Conservation (phyloP, 1,140 invertebrate species). For the Drosophila pandora region DNA sequence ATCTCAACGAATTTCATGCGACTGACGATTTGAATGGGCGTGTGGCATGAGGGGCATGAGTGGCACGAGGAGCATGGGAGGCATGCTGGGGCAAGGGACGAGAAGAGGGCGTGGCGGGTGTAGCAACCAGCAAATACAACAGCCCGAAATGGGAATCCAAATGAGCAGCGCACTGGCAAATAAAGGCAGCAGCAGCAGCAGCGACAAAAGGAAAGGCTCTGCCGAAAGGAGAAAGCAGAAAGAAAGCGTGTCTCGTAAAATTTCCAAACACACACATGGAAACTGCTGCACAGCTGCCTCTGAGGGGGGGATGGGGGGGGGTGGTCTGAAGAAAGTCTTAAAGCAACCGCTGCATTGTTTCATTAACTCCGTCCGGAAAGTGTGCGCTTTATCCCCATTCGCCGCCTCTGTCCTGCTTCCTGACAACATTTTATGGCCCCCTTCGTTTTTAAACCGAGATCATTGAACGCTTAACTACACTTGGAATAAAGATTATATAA, state of each 20-base stretch:
- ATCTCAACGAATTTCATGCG: conserved; percentile 74
- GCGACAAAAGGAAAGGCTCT: conserved; percentile 35
- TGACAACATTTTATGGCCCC: conserved; percentile 61
- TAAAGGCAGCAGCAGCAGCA: conserved; percentile 33
- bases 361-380: conserved; percentile 65
- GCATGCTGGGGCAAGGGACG: not conserved
- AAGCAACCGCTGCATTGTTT: conserved; percentile 70
- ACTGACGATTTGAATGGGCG: conserved; percentile 36
- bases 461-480: conserved; percentile 48
- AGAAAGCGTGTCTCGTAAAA: conserved; percentile 60
- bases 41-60: conserved; percentile 2
- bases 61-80: not conserved
- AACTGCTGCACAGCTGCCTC: conserved; percentile 4
- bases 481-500: not conserved
- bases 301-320: not conserved
- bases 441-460: conserved; percentile 41
- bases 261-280: conserved; percentile 40
- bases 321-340: conserved; percentile 23
- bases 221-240: conserved; percentile 41
- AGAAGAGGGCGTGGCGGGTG: not conserved
- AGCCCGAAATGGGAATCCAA: conserved; percentile 57
- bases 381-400: conserved; percentile 11
- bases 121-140: conserved; percentile 17
- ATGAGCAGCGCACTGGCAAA: conserved; percentile 33
- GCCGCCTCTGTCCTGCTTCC: conserved; percentile 19